Evolutionary conservation across 2,113 vertebrate species (phyloP), one percentile per base, ranked within the genome.

Genomic region (Oryzias curvinotus): DNA sequence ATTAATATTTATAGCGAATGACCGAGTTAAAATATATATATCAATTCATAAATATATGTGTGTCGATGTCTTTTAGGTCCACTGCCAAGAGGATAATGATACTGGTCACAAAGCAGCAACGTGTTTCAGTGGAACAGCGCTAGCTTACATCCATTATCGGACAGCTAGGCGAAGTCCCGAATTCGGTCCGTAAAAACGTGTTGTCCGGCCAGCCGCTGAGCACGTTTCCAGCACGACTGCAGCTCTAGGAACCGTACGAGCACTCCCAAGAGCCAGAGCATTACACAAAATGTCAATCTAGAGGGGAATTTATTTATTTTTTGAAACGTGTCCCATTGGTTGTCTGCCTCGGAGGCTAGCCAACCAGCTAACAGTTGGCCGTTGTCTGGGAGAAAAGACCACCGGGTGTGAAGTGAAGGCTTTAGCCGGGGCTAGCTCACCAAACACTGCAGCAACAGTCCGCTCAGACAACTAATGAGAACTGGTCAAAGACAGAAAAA

Each of bases 391-490:
- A 68, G 57, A 71, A 65, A 53, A 75, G 84, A 76, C 82, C 81
- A 89, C 80, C 85, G 81, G 72, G 80, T 71, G 75, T 70, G 85
- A 80, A 84, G 80, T 72, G 47, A 70, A 57, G 8, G 36, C 36
- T 65, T 81, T 77, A 78, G 81, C 83, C 7, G 84, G 71, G 67
- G 83, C 79, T 86, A 87, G 88, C 85, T 81, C 83, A 63, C 78
- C 47, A 72, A 85, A 86, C 80, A 87, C 85, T 44, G 89, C 85
- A 87, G 88, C 87, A 91, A 89, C 91, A 89, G 88, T 88, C 90
- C 73, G 87, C 69, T 58, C 65, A 30, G 68, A 73, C 65, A 68
- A 82, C 75, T 74, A 68, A 57, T 65, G 59, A 52, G 47, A 23
- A 80, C 73, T 71, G 75, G 41, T 49, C n/a, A 62, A 57, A 76